Evolutionary conservation across 2,113 vertebrate species (phyloP).

Genomic region (Corythaixoides concolor): DNA sequence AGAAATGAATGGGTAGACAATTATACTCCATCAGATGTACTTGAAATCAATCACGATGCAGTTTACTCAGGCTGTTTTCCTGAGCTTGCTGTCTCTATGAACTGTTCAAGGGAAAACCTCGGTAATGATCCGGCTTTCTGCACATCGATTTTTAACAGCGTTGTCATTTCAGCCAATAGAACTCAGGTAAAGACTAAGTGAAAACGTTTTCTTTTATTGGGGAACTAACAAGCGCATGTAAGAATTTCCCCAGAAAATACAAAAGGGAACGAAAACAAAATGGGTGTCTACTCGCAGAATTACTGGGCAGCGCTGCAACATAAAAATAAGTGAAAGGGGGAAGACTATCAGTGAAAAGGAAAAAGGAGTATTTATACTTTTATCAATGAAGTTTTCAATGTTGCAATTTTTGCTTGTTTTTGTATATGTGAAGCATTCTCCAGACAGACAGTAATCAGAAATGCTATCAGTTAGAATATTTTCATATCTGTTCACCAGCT

Average conservation of each 20-base stretch:
- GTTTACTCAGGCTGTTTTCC: slow-evolving; percentile 17
- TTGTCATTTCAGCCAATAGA: slow-evolving; percentile 44
- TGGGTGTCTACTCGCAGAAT: not conserved
- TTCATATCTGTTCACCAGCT: not conserved
- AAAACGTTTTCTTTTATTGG: not conserved
- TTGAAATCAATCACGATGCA: slow-evolving; percentile 44
- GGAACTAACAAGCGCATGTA: not conserved
- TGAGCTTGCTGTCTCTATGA: slow-evolving; percentile 9
- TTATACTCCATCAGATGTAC: slow-evolving; percentile 34
- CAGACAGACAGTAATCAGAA: not conserved
- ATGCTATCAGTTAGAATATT: not conserved
- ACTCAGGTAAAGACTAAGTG: not conserved
- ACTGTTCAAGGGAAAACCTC: slow-evolving; percentile 41
- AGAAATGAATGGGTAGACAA: slow-evolving; percentile 45
- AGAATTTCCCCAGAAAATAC: slow-evolving; percentile 1
- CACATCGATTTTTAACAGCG: slow-evolving; percentile 25
- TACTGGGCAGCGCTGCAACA: not conserved
- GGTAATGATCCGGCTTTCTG: slow-evolving; percentile 18
- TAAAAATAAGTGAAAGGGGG: not conserved
- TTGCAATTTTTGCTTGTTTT: not conserved
- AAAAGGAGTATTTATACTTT: not conserved
- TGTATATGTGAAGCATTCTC: not conserved
- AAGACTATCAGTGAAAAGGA: not conserved
- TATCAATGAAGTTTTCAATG: not conserved
- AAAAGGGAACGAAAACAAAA: not conserved